Evolutionary conservation across 2,113 vertebrate genomes (phyloP), one percentile per base, ranked within the genome.

Genomic region (Pycnonotus jocosus): DNA sequence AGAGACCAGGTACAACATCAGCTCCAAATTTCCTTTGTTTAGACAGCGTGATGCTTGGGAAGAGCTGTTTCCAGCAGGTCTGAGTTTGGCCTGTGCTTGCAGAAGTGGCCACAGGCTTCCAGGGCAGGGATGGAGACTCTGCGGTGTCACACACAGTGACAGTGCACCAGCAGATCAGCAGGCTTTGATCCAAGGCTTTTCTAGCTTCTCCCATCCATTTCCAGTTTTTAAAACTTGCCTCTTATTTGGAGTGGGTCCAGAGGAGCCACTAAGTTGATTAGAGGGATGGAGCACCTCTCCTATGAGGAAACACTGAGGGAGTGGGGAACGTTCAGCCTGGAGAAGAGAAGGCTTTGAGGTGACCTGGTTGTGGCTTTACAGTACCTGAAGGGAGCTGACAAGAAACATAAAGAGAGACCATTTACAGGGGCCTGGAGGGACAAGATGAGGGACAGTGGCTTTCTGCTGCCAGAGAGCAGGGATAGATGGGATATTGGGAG

Each of bases 21-120:
- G 89, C 78, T 90, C 66, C 25, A 2, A 56, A 66, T 82, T 95
- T 92, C 94, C 92, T 76, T 84, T 94, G 89, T 91, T 95, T 89
- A 38, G 68, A 38, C 68, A 51, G 37, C 0, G 0, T 40, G 68
- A 22, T 68, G 66, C 81, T 85, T 44, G 24, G 69, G 58, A 62
- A 60, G 81, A 74, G 81, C 76, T 25, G 56, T 48, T 70, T 72
- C 35, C 33, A 56, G 72, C 42, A 70, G 78, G 22, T 48, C 60
- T 7, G n/a, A 1, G 9, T 19, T 65, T 1, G 2, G 74, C 8
- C 12, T 24, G 50, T 12, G 3, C 25, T 22, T 0, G 0, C 35
- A 38, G 71, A 51, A 81, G 16, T 4, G 44, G 31, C n/a, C 60
- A 8, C 15, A 22, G 64, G 44, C 53, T 90, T 53, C 62, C 51